phyloP scores from a whole-genome alignment of 2,888 invertebrate genomes.

The Cheilosia pagana region DNA sequence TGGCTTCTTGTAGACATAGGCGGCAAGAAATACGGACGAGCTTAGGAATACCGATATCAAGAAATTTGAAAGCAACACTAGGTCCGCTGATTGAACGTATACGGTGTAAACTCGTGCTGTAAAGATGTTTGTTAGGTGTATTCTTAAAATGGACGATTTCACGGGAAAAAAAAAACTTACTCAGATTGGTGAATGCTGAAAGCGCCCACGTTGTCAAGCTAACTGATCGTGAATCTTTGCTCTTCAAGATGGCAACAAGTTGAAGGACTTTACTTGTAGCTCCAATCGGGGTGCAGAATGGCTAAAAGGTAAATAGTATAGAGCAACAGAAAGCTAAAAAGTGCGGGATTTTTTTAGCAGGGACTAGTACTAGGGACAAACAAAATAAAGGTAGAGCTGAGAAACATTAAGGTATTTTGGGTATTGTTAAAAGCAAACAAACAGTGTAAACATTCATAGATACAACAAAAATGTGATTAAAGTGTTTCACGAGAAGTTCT shows the following conservation, averaged over 20 bases:
- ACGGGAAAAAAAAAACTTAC: constrained; percentile 85
- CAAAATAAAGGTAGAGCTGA: neutral
- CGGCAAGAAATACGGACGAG: constrained; percentile 88
- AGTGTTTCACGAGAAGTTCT: no score
- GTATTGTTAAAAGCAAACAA: no score
- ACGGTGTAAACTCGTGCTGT: constrained; percentile 92
- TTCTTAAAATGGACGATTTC: neutral
- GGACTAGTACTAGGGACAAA: neutral
- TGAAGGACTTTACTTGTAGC: constrained; percentile 93
- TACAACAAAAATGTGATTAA: no score
- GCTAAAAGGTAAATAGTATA: constrained; percentile 77
- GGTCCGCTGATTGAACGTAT: constrained; percentile 90
- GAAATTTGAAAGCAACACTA: constrained; percentile 89
- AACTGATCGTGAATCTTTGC: constrained; percentile 90
- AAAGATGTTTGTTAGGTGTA: constrained; percentile 9
- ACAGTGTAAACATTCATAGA: no score
- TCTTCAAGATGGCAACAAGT: constrained; percentile 88
- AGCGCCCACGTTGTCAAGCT: constrained; percentile 92
- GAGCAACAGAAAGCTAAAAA: neutral
- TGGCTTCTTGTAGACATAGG: constrained; percentile 87
- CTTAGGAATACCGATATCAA: constrained; percentile 89
- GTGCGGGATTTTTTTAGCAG: neutral
- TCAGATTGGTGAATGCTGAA: constrained; percentile 91
- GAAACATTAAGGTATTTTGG: no score
- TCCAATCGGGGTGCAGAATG: constrained; percentile 87